Evolutionary conservation across 2,888 invertebrate species (phyloP).

Genomic region (Patella depressa): DNA sequence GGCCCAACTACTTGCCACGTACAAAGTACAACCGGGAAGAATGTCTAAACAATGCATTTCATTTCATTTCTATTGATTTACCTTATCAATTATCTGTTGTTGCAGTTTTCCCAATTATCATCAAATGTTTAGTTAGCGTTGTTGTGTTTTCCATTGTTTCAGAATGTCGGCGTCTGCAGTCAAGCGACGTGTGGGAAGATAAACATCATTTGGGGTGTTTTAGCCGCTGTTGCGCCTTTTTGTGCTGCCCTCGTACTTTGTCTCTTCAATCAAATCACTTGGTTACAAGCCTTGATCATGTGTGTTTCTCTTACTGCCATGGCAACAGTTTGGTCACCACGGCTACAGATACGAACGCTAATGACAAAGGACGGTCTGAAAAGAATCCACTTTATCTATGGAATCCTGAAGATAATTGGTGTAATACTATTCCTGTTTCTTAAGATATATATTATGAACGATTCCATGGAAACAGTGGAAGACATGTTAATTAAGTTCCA

Average conservation of each 20-base stretch:
- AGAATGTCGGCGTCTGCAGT: no score
- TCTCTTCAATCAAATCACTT: conserved; percentile 34
- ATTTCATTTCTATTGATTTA: no score
- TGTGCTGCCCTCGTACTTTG: conserved; percentile 38
- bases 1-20: no score
- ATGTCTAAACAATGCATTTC: no score
- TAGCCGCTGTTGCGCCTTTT: conserved; percentile 28
- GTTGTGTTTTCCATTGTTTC: no score
- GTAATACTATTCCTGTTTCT: conserved; percentile 39
- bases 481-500: conserved; percentile 30
- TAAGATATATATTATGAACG: conserved; percentile 35
- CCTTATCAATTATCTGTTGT: no score
- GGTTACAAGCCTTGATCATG: conserved; percentile 40
- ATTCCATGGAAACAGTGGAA: conserved; percentile 19
- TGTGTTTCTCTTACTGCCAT: conserved; percentile 36
- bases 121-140: no score
- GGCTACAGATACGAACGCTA: conserved; percentile 39
- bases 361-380: conserved; percentile 36
- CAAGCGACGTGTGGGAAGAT: not conserved
- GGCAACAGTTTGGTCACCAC: conserved; percentile 47
- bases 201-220: not conserved
- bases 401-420: conserved; percentile 35
- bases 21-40: no score
- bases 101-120: no score
- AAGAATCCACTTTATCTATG: conserved; percentile 40